These are phyloP conservation scores for Bufotes viridis DNA, from an alignment of 2,797 vertebrate genomes.

Conservation along the genomic window DNA sequence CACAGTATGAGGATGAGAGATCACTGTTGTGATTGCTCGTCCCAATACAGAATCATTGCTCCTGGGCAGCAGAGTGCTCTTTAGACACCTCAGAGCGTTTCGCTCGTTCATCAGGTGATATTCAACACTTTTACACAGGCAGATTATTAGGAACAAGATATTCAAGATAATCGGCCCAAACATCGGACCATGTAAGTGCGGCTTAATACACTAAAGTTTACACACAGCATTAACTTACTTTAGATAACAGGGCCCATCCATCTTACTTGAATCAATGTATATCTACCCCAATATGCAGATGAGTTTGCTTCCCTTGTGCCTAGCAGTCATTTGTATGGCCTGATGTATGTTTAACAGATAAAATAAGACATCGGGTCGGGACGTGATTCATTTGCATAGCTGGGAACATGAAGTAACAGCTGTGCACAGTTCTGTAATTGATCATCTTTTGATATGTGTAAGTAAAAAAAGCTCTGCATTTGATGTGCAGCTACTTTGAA, in stretches of 20 bases:
- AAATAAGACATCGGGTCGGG: not conserved
- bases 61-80: too few relatives aligned
- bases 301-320: not conserved
- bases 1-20: too few relatives aligned
- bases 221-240: not conserved
- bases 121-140: too few relatives aligned
- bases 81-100: too few relatives aligned
- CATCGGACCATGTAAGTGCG: too few relatives aligned
- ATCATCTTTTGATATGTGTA: not conserved
- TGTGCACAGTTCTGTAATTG: not conserved
- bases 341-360: not conserved
- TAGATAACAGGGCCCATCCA: not conserved
- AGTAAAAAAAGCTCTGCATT: not conserved
- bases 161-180: too few relatives aligned
- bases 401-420: not conserved
- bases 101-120: too few relatives aligned
- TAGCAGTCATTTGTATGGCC: not conserved
- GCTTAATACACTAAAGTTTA: not conserved
- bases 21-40: too few relatives aligned
- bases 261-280: not conserved
- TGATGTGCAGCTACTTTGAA: constrained; percentile 7
- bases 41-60: too few relatives aligned
- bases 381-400: not conserved
- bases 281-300: not conserved
- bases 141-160: too few relatives aligned